Conservation (phyloP, 2,797 vertebrate species). For the Anguilla megastoma region DNA sequence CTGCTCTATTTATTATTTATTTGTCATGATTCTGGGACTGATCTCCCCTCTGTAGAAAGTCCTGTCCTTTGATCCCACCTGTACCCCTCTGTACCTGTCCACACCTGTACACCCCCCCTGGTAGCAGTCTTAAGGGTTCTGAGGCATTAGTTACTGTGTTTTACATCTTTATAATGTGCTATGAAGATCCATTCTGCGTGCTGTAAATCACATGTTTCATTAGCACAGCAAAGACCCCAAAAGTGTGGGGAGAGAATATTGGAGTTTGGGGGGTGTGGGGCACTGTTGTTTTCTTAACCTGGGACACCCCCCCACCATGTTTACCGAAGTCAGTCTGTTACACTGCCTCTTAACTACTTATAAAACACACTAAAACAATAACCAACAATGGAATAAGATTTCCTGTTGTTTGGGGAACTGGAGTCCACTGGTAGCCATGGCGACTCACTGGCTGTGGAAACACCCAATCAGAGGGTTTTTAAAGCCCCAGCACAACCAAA, state of each 20-base stretch:
- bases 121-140: neutral
- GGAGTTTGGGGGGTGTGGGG: constrained; percentile 41
- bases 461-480: constrained; percentile 43
- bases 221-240: neutral
- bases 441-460: constrained; percentile 50
- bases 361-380: constrained; percentile 36
- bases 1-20: neutral
- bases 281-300: constrained; percentile 57
- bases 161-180: neutral
- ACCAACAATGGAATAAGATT: constrained; percentile 33
- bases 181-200: neutral
- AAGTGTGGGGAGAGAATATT: neutral
- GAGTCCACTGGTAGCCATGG: constrained; percentile 45
- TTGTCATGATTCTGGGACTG: neutral
- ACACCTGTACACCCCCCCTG: neutral
- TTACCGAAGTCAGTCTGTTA: constrained; percentile 26
- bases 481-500: constrained; percentile 71
- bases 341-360: constrained; percentile 38
- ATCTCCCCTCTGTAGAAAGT: too few species aligned
- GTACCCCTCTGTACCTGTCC: neutral
- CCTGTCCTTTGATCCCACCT: neutral
- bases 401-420: neutral
- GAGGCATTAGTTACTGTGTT: neutral
- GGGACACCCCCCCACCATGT: constrained; percentile 44
- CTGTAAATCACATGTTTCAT: neutral